Conservation (phyloP, 2,113 vertebrate genomes). For the Noctilio leporinus region DNA sequence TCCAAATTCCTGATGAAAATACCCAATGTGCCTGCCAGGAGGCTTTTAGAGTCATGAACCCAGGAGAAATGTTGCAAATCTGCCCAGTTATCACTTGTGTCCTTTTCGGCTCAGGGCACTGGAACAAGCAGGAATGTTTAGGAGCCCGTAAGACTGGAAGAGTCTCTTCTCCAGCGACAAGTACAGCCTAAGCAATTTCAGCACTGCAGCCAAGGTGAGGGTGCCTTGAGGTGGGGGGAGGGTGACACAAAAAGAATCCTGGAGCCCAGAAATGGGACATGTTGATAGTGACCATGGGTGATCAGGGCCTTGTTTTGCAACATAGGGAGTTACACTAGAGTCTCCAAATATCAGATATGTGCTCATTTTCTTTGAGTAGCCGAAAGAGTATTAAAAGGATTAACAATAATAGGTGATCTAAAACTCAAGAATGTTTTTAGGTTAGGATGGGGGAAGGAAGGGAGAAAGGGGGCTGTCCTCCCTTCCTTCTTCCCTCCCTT, state of each 20-base stretch:
- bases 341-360: neutral
- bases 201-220: neutral
- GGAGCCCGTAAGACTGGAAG: neutral
- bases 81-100: neutral
- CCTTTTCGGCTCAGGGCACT: neutral
- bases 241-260: neutral
- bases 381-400: neutral
- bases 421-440: neutral
- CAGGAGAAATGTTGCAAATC: neutral
- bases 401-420: neutral
- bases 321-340: neutral
- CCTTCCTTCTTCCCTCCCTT: accelerated
- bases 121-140: neutral
- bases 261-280: accelerated
- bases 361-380: neutral
- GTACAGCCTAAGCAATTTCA: too few species aligned
- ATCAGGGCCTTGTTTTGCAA: neutral
- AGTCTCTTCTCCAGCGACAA: neutral
- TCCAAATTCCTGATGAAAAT: neutral
- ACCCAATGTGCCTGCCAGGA: neutral
- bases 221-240: neutral
- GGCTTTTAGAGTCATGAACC: neutral
- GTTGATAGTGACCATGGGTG: accelerated
- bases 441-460: neutral
- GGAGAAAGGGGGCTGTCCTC: neutral